Evolutionary conservation across 2,797 vertebrate species (phyloP), one percentile per base, ranked within the genome.

Genomic region (Silurus lanzhouensis): DNA sequence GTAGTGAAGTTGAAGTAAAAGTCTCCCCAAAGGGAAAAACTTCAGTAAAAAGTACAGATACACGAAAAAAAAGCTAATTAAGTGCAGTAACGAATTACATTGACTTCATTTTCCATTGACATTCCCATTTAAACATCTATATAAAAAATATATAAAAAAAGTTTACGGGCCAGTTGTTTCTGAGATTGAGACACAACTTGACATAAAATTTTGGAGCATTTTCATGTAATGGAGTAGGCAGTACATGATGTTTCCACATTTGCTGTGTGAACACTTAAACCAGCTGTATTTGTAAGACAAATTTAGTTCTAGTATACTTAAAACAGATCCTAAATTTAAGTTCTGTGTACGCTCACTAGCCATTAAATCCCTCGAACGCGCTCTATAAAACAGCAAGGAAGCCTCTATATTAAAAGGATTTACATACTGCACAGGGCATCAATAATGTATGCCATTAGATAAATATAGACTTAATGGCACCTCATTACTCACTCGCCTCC

Each of bases 401-500:
- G 74, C 20, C 25, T 76, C 25, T 19, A 12, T 12, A 76, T 20
- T 58, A 20, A 58, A 31, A 9, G 15, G 15, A 76, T 76, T 76
- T 76, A 76, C 55, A 76, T 76, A 58, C 57, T 57, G 74, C n/a
- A 19, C 25, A 27, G 25, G 25, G 27, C 74, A 76, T 76, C 74
- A 57, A 57, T 57, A 57, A 12, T 57, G 74, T 57, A 57, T 31
- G 55, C 17, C 25, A 58, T 38, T 60, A 38, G 75, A 60, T 77
- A 77, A 38, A 77, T 60, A 60, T 38, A 77, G 75, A 58, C 55
- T 77, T 77, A 77, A 77, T 77, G 75, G 55, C 58, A 57, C 27
- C 9, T 60, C 55, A 20, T 38, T 6, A 22, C 27, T 77, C 61
- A 0, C 22, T 15, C 74, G 6, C 74, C 74, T 19, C 7, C 5